Conservation (phyloP, 2,888 invertebrate genomes). For the Heliconius sara region DNA sequence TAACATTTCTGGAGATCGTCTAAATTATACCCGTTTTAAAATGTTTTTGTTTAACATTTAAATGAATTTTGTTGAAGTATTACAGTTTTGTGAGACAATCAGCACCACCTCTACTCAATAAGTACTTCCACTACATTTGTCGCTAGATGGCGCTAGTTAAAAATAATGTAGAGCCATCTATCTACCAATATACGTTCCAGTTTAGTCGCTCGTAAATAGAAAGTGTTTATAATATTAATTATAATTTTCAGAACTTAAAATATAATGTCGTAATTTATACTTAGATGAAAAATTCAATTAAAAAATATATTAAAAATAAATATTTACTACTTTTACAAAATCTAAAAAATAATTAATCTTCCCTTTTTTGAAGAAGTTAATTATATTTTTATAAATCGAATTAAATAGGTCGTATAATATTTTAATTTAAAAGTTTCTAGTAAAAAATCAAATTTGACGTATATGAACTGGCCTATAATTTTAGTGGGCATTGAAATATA, state of each 20-base stretch:
- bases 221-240: neutral
- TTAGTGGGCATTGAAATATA: no score
- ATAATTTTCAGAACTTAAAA: neutral
- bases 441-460: no score
- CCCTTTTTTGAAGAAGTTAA: neutral
- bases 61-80: neutral
- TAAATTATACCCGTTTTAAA: no score
- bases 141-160: conserved; percentile 11
- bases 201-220: neutral
- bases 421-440: neutral
- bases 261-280: neutral
- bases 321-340: neutral
- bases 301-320: neutral
- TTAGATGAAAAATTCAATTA: neutral
- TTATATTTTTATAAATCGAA: no score
- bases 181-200: neutral
- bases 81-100: neutral
- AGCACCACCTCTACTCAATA: neutral
- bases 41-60: no score
- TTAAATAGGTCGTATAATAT: neutral
- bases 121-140: neutral
- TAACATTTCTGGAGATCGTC: no score
- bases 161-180: conserved; percentile 3
- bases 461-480: no score
- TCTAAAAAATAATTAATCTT: neutral